These are phyloP conservation scores for Augochlora pura DNA, from an alignment of 1,140 invertebrate genomes.

Conservation along the genomic window DNA sequence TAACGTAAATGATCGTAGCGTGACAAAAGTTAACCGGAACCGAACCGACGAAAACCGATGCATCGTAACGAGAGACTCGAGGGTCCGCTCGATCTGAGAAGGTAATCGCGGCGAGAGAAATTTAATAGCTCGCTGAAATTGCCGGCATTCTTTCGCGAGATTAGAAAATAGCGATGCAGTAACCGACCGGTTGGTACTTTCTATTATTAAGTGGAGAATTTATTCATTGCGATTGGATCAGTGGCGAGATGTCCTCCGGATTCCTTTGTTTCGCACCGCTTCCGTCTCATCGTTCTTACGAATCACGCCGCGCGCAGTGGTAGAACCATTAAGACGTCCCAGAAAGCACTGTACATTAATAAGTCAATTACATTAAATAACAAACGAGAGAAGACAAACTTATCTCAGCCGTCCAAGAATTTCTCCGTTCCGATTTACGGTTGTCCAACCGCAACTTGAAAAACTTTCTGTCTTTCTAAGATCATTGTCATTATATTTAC, in stretches of 20 bases:
- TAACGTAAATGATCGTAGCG: too few relatives aligned
- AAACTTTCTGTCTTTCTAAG: too few relatives aligned
- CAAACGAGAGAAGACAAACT: too few relatives aligned
- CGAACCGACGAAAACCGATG: not conserved
- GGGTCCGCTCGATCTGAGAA: constrained; percentile 13
- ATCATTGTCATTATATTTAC: too few relatives aligned
- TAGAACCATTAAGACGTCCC: too few relatives aligned
- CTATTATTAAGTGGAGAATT: constrained; percentile 53
- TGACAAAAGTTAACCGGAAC: too few relatives aligned
- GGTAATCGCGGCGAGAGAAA: constrained; percentile 62
- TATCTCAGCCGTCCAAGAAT: too few relatives aligned
- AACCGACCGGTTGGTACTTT: constrained; percentile 51
- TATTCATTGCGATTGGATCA: constrained; percentile 10
- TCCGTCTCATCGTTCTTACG: not conserved
- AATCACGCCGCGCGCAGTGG: too few relatives aligned
- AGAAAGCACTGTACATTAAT: too few relatives aligned
- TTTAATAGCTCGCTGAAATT: constrained; percentile 67
- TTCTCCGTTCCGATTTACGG: too few relatives aligned
- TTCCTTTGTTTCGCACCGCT: not conserved
- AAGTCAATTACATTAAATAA: too few relatives aligned
- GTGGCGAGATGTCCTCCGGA: not conserved
- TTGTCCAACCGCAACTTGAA: too few relatives aligned
- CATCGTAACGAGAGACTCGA: constrained; percentile 6
- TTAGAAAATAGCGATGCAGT: constrained; percentile 65
- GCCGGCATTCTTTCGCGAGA: constrained; percentile 51